Conservation (phyloP, 2,888 invertebrate species). For the Marronus borbonicus region DNA sequence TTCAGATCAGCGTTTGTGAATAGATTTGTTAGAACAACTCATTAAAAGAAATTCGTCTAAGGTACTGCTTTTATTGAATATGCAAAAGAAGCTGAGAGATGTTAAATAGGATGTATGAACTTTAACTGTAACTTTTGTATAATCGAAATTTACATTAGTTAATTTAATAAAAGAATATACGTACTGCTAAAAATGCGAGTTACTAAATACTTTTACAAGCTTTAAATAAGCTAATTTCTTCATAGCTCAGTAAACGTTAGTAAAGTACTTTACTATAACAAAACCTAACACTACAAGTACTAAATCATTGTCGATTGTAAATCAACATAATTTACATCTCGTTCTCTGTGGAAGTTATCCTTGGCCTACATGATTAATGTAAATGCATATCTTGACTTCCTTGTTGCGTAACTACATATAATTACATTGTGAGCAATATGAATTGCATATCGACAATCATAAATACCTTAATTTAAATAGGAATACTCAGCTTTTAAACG, state of each 20-base stretch:
- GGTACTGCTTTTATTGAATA: neutral
- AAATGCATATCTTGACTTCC: conserved; percentile 10
- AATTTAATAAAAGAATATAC: too few species aligned
- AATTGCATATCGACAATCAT: neutral
- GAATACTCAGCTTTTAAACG: neutral
- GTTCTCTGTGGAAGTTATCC: neutral
- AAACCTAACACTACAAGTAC: neutral
- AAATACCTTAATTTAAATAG: neutral
- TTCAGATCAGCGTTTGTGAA: neutral
- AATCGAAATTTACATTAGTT: too few species aligned
- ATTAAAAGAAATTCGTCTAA: conserved; percentile 2
- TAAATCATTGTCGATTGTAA: conserved; percentile 1
- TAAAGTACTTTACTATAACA: neutral
- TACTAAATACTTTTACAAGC: too few species aligned
- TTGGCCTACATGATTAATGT: conserved; percentile 14
- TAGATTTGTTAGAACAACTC: neutral
- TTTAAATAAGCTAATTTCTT: too few species aligned
- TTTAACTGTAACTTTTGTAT: too few species aligned
- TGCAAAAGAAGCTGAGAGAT: neutral
- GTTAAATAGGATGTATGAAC: neutral
- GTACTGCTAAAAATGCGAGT: too few species aligned
- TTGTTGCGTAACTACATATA: conserved; percentile 15
- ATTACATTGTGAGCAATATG: neutral
- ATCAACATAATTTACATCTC: neutral
- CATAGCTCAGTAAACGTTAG: too few species aligned